Percentiles rank a stretch among this genome's conserved stretches.
Evolutionary conservation across 2,888 invertebrate genomes (phyloP).

Genomic region (Tetranychus piercei): DNA sequence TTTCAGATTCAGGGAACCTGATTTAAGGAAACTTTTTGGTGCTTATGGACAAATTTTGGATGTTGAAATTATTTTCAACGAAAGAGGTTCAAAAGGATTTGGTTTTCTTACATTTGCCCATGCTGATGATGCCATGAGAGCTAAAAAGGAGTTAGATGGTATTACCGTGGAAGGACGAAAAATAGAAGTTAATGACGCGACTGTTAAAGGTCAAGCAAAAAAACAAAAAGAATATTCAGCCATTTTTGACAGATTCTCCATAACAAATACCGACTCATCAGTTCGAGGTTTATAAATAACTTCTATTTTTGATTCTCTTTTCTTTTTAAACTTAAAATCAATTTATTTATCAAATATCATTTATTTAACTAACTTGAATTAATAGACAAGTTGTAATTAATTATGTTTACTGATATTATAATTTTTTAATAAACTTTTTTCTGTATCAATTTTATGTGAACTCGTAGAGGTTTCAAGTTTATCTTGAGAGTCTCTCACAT

Average conservation of each 20-base stretch:
- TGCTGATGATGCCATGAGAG: slow-evolving; percentile 99
- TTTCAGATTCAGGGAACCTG: slow-evolving; percentile 1
- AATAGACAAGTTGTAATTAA: no score
- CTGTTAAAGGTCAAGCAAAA: slow-evolving; percentile 97
- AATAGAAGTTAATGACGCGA: slow-evolving; percentile 99
- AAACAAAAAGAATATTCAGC: slow-evolving; percentile 43
- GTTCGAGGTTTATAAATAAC: neutral
- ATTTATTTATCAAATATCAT: neutral
- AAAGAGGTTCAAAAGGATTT: slow-evolving; percentile 97
- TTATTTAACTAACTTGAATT: no score
- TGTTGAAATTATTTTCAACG: slow-evolving; percentile 70
- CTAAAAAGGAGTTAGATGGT: slow-evolving; percentile 99
- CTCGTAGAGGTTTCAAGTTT: no score
- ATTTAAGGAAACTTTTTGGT: neutral
- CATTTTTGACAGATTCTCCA: neutral
- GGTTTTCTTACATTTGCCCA: slow-evolving; percentile 99
- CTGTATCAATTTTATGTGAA: no score
- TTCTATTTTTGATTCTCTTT: neutral
- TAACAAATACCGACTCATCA: neutral
- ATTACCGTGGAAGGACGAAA: slow-evolving; percentile 99
- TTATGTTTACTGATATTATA: no score
- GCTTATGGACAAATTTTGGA: slow-evolving; percentile 94
- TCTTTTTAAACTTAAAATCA: neutral
- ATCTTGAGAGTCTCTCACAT: no score
- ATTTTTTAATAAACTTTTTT: no score